Evolutionary conservation across 2,113 vertebrate species (phyloP).

Genomic region (Oreochromis niloticus): DNA sequence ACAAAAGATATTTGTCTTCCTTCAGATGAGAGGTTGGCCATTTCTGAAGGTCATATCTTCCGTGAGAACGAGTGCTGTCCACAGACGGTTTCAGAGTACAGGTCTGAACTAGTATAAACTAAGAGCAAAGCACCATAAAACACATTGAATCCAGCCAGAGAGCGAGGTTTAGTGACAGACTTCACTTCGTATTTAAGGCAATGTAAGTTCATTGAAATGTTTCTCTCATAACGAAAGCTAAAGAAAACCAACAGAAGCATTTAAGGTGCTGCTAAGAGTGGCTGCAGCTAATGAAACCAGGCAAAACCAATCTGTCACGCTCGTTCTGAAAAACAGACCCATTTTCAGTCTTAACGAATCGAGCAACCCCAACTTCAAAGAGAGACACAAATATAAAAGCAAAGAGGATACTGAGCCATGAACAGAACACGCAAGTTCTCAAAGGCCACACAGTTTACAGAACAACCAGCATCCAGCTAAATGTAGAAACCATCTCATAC

Average conservation of each 20-base stretch:
- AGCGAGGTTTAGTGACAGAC: conserved; percentile 48
- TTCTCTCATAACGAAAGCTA: not conserved
- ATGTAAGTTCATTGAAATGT: conserved; percentile 50
- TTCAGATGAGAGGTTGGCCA: not conserved
- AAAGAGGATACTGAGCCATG: conserved; percentile 13
- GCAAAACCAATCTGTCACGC: not conserved
- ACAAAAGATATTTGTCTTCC: not conserved
- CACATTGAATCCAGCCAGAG: conserved; percentile 25
- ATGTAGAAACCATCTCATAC: not conserved
- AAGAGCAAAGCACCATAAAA: conserved; percentile 51
- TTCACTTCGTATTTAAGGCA: conserved; percentile 70
- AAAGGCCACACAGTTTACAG: not conserved
- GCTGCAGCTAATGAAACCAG: not conserved
- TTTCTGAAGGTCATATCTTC: not conserved
- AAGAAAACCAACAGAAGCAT: not conserved
- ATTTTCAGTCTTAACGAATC: not conserved
- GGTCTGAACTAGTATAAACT: conserved; percentile 21
- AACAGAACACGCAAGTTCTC: not conserved
- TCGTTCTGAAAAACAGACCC: not conserved
- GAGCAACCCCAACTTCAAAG: not conserved
- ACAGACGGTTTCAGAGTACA: conserved; percentile 16
- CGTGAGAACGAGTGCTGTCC: not conserved
- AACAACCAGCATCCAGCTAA: not conserved
- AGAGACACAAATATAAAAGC: not conserved
- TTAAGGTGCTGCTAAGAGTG: not conserved